These are phyloP conservation scores for rat (Rattus norvegicus) DNA, from an alignment of 2,113 vertebrate genomes.

Conservation along the genomic window DNA sequence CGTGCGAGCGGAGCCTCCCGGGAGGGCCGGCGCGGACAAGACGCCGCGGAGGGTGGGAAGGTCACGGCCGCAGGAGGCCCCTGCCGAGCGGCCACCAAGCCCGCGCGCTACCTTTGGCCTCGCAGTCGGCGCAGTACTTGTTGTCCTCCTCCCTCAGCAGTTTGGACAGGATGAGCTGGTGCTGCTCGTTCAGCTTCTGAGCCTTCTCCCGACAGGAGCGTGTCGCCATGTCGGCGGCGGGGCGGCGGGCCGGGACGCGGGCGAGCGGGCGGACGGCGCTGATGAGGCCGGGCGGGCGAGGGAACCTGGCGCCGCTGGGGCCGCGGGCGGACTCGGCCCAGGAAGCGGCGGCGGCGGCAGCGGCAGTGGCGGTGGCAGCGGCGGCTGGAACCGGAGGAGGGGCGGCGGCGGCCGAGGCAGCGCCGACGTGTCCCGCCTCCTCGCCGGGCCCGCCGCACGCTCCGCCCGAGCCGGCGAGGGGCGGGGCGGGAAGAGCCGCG, in stretches of 20 bases:
- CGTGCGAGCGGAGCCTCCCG: background rate
- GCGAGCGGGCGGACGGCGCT: background rate
- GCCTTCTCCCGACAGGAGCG: conserved; percentile 96
- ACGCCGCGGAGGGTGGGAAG: conserved; percentile 73
- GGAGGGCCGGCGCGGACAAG: background rate
- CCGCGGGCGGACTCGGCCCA: conserved; percentile 49
- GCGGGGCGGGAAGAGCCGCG: background rate
- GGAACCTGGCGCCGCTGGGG: conserved; percentile 35
- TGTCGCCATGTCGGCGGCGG: conserved; percentile 90
- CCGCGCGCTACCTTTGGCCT: conserved; percentile 92
- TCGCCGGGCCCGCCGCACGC: conserved; percentile 68
- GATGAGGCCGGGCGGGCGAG: background rate
- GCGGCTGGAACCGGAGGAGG: conserved; percentile 59
- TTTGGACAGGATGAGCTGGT: conserved; percentile 95
- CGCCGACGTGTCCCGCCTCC: conserved; percentile 73
- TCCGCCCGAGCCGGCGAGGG: conserved; percentile 3
- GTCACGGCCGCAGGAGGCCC: conserved; percentile 49
- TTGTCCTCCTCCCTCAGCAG: conserved; percentile 96
- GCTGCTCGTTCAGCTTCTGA: conserved; percentile 97
- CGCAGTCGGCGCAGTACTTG: conserved; percentile 97
- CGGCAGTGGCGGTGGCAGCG: background rate
- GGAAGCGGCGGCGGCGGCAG: conserved; percentile 56
- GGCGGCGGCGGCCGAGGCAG: conserved; percentile 42
- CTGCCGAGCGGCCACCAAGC: background rate
- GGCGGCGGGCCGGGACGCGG: background rate